Evolutionary conservation across 2,888 invertebrate genomes (phyloP), one percentile per base, ranked within the genome.

Genomic region (Nysson spinosus): DNA sequence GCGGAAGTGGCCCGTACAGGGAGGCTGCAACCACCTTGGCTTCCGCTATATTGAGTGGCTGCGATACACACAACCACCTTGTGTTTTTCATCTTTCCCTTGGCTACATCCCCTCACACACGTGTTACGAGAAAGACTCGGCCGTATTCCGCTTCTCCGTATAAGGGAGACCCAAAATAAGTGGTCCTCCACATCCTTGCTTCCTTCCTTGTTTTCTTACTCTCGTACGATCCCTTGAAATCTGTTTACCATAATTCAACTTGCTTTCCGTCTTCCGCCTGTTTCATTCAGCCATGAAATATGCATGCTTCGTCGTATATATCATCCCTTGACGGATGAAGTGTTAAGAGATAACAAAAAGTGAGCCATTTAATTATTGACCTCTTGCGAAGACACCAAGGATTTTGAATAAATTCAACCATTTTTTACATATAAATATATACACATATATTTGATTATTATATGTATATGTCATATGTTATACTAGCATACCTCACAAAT

Each of bases 11-110:
- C 80, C 81, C 75, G 80, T 77, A 78, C 75, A 72, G 79, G 82
- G 83, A 83, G 82, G 83, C 83, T 84, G 83, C 81, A 82, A 85
- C 85, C 86, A 85, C 85, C 85, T 85, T 86, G 83, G 85, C 86
- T 86, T 86, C 86, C 86, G 86, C 82, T 83, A 82, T 80, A 85
- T 85, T 82, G 78, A 84, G 78, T 62, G 49, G 55, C 65, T 57
- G 50, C 57, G 63, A 75, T 64, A 65, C 51, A 78, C 74, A 75
- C 78, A 78, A 80, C 81, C 83, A 83, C 81, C 82, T 83, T 82
- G 76, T 81, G 76, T 79, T 81, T 78, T 72, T 65, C 67, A 66
- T 76, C 70, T 68, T 68, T 73, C 72, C 63, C 67, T 51, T 52
- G 58, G 70, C 67, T 58, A 54, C 66, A 58, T 35, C 44, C 40